These are phyloP conservation scores for Ichneumon xanthorius DNA, from an alignment of 2,888 invertebrate species.

Conservation along the genomic window DNA sequence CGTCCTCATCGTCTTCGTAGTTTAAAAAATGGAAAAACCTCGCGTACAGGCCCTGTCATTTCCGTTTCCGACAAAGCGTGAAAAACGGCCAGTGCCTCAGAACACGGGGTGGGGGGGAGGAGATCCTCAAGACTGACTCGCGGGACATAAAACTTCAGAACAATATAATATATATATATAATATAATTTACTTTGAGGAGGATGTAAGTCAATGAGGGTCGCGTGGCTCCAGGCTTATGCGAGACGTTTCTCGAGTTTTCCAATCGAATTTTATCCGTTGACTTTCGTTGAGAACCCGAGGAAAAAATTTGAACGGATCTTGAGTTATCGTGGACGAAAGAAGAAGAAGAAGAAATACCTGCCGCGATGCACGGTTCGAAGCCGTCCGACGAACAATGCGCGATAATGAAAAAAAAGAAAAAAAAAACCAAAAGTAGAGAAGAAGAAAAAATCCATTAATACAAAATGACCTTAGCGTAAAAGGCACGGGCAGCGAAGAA, in stretches of 20 bases:
- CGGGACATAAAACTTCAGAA: conserved; percentile 71
- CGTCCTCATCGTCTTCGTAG: conserved; percentile 63
- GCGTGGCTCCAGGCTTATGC: conserved; percentile 6
- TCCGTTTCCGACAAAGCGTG: not conserved
- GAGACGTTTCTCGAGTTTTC: conserved; percentile 11
- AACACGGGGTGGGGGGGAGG: conserved; percentile 54
- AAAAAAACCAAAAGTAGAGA: not conserved
- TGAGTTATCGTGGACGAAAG: not conserved
- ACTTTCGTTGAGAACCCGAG: conserved; percentile 6
- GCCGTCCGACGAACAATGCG: conserved; percentile 41
- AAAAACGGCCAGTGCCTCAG: conserved; percentile 35
- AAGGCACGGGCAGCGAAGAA: not conserved
- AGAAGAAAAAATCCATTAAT: conserved; percentile 1
- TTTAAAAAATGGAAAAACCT: conserved; percentile 16
- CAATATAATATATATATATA: conserved; percentile 59
- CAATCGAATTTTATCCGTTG: conserved; percentile 12
- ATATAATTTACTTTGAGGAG: conserved; percentile 18
- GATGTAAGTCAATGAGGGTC: conserved; percentile 42
- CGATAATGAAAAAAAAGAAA: conserved; percentile 1
- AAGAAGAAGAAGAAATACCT: not conserved
- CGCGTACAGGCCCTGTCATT: conserved; percentile 51
- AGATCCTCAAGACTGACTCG: conserved; percentile 82
- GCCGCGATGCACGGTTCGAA: conserved; percentile 21
- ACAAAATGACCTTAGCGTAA: not conserved
- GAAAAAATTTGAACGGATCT: not conserved